Percentiles rank a stretch among this genome's conserved stretches.
phyloP scores from a whole-genome alignment of 2,888 invertebrate species.

The Schizaphis graminum region DNA sequence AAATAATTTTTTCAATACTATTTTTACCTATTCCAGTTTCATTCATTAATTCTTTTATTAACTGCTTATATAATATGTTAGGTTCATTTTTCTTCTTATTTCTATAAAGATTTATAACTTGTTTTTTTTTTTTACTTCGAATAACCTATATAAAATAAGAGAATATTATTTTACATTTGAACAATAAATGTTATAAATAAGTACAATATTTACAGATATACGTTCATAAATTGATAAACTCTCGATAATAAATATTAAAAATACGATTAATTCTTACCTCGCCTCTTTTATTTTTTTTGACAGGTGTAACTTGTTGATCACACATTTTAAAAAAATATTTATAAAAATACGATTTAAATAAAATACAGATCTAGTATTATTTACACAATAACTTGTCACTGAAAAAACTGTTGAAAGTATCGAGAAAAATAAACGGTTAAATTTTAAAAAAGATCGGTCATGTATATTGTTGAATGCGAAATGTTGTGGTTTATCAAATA shows the following conservation, averaged over 20 bases:
- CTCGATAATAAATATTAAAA: neutral
- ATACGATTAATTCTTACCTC: neutral
- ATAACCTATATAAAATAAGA: neutral
- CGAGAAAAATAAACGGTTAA: neutral
- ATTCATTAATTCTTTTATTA: conserved; percentile 13
- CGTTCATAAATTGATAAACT: neutral
- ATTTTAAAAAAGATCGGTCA: neutral
- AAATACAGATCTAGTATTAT: neutral
- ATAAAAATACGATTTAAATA: neutral
- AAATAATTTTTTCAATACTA: neutral
- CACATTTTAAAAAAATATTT: neutral
- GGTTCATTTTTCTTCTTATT: neutral
- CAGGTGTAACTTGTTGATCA: neutral
- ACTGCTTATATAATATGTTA: neutral
- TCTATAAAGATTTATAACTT: neutral
- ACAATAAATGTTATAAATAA: neutral
- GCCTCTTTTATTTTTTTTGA: neutral
- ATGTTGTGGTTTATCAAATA: neutral
- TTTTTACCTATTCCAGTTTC: conserved; percentile 17
- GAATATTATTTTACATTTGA: neutral
- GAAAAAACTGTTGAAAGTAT: neutral
- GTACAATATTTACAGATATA: neutral
- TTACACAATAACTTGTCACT: neutral
- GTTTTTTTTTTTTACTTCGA: neutral
- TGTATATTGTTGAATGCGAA: neutral